Percentiles rank a stretch among this genome's conserved stretches.
These are phyloP conservation scores for Temnothorax nylanderi DNA, from an alignment of 1,140 invertebrate species.

Conservation along the genomic window DNA sequence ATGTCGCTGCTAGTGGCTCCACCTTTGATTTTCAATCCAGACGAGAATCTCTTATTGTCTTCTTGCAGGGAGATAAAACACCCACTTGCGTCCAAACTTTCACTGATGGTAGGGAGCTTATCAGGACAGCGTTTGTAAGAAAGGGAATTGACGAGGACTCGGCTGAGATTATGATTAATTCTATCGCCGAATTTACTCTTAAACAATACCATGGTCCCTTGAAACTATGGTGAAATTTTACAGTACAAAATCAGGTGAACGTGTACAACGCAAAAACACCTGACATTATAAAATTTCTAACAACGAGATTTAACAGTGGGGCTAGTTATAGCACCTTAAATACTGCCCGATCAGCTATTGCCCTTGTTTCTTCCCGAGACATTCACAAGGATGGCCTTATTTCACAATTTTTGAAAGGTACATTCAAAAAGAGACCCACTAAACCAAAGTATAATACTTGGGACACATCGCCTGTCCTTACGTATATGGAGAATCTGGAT, in stretches of 20 bases:
- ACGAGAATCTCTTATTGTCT: constrained; percentile 67
- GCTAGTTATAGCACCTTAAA: constrained; percentile 20
- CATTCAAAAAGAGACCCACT: background rate
- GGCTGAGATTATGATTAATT: constrained; percentile 30
- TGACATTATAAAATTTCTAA: constrained; percentile 66
- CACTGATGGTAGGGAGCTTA: constrained; percentile 66
- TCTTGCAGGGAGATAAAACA: constrained; percentile 59
- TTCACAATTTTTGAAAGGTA: background rate
- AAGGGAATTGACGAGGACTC: constrained; percentile 16
- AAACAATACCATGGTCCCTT: constrained; percentile 29
- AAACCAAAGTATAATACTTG: constrained; percentile 14
- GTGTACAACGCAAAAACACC: background rate
- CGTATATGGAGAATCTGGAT: background rate
- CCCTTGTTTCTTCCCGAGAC: background rate
- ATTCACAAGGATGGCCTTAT: background rate
- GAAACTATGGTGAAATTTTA: constrained; percentile 1
- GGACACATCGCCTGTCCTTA: constrained; percentile 5
- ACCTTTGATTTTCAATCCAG: constrained; percentile 57
- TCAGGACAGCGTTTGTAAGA: constrained; percentile 28
- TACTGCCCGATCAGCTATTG: constrained; percentile 12
- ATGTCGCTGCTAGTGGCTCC: background rate
- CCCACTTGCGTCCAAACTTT: constrained; percentile 61
- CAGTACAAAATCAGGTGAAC: background rate
- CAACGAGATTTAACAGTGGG: constrained; percentile 73
- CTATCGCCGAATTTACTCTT: constrained; percentile 23